Evolutionary conservation across 23 tunicate species (phyloP).

Genomic region (Phallusia fumigata): DNA sequence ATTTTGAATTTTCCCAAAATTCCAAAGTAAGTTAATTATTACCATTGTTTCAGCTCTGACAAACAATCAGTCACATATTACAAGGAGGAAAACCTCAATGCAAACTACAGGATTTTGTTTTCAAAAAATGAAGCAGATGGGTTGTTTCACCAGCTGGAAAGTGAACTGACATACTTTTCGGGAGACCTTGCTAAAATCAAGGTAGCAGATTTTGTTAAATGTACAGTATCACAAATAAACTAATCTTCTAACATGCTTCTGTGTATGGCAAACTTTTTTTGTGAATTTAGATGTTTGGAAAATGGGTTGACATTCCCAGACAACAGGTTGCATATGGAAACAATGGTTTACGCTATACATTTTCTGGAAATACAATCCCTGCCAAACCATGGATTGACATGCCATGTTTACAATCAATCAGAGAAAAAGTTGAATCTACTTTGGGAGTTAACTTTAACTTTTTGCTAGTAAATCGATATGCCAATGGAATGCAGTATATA

Average conservation of each 20-base stretch:
- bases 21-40: no score
- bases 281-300: constrained; percentile 32
- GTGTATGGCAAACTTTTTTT: no score
- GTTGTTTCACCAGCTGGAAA: constrained; percentile 35
- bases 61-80: not conserved
- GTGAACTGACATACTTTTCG: constrained; percentile 26
- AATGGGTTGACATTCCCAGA: constrained; percentile 56
- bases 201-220: constrained; percentile 8
- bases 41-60: no score
- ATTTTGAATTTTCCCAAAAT: no score
- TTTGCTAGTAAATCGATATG: constrained; percentile 46
- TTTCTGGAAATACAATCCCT: constrained; percentile 45
- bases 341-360: constrained; percentile 25
- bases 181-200: constrained; percentile 43
- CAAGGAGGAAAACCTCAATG: constrained; percentile 36
- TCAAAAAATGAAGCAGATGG: constrained; percentile 20
- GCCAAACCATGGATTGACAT: constrained; percentile 48
- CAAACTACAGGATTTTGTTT: constrained; percentile 14
- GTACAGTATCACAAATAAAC: not conserved
- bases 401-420: constrained; percentile 25
- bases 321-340: constrained; percentile 54
- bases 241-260: no score
- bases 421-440: constrained; percentile 30
- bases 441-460: constrained; percentile 36
- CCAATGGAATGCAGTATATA: constrained; percentile 54